phyloP scores from a whole-genome alignment of 2,797 vertebrate species.

The Gymnoscopelus braueri region DNA sequence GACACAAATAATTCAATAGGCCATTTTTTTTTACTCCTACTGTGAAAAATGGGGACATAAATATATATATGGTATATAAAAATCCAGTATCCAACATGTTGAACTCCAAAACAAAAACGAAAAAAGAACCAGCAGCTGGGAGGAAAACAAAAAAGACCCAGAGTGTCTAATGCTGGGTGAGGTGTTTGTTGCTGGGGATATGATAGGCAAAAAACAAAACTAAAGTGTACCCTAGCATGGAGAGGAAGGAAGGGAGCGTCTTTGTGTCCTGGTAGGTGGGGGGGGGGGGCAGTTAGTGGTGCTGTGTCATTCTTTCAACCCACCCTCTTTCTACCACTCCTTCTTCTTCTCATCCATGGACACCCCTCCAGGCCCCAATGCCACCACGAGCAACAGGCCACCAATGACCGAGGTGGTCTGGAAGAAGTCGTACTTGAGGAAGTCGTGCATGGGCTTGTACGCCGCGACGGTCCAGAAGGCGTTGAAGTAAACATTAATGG shows the following conservation, averaged over 20 bases:
- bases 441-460: conserved; percentile 99
- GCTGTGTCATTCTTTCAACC: conserved; percentile 53
- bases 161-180: conserved; percentile 30
- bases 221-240: conserved; percentile 51
- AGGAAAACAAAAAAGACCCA: conserved; percentile 17
- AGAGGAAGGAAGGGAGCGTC: conserved; percentile 50
- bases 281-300: conserved; percentile 55
- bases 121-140: conserved; percentile 30
- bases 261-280: conserved; percentile 65
- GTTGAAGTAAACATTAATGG: conserved; percentile 97
- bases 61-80: conserved; percentile 43
- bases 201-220: conserved; percentile 46
- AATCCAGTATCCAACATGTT: conserved; percentile 30
- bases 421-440: conserved; percentile 99
- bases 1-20: conserved; percentile 30
- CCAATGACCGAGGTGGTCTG: conserved; percentile 99
- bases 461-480: conserved; percentile 96
- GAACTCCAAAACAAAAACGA: conserved; percentile 37
- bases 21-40: conserved; percentile 21
- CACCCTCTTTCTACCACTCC: conserved; percentile 86
- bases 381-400: conserved; percentile 95
- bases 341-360: conserved; percentile 99
- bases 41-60: conserved; percentile 30
- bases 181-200: conserved; percentile 44
- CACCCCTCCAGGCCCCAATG: conserved; percentile 94